Percentiles rank a stretch among this genome's conserved stretches.
Conservation (phyloP, 2,113 vertebrate genomes). For the Carettochelys insculpta region DNA sequence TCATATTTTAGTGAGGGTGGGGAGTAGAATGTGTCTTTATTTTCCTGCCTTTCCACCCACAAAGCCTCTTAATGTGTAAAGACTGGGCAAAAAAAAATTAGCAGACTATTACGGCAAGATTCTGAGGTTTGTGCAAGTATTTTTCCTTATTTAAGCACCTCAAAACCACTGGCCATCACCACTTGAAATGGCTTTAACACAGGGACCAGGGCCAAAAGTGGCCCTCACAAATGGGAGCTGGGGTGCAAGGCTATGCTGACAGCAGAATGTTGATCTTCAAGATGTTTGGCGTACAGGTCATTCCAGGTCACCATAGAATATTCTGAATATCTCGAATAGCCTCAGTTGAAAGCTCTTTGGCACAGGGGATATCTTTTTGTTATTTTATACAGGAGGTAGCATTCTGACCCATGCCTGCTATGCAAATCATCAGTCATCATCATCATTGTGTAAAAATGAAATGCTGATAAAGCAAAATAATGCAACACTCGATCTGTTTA, state of each 20-base stretch:
- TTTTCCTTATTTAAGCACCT: neutral
- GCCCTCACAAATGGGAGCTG: accelerated
- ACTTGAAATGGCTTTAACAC: neutral
- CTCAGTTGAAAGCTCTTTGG: neutral
- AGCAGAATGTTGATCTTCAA: neutral
- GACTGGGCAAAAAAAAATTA: neutral
- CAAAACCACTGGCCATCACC: neutral
- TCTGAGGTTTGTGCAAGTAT: neutral
- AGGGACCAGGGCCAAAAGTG: accelerated
- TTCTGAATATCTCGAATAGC: neutral
- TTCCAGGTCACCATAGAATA: neutral
- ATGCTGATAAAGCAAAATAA: neutral
- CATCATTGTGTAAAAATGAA: neutral
- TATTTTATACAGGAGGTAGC: neutral
- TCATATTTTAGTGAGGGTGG: no score
- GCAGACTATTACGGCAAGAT: neutral
- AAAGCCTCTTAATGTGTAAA: neutral
- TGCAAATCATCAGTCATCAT: neutral
- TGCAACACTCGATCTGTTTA: neutral
- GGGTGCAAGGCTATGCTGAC: neutral
- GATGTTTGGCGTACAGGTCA: neutral
- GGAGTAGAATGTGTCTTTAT: no score
- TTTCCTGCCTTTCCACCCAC: no score
- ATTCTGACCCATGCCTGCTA: neutral
- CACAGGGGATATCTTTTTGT: neutral